Base-by-base conservation (phyloP, 2,797 vertebrate genomes). In the Eulemur albifrons region DNA sequence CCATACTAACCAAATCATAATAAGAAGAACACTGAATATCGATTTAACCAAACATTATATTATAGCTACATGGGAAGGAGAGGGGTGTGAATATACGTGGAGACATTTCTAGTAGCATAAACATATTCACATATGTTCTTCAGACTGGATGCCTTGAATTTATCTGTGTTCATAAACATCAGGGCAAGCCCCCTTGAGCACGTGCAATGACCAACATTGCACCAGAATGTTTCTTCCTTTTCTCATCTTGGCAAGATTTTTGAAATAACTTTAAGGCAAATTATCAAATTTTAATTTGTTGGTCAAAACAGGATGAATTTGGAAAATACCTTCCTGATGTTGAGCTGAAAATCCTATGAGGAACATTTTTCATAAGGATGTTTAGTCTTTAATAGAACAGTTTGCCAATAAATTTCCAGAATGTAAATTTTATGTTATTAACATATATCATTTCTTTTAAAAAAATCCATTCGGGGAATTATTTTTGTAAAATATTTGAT, bases 201-300 rank as follows among this genome's bases (percentile, higher is more conserved):
- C 15, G 18, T 5, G 69, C 1, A 30, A 43, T 38, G 65, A n/a
- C 32, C 67, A 81, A 18, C 13, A 27, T 1, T 45, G 17, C 11
- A 69, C 14, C 45, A 69, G 89, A 87, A 61, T n/a, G 25, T 84
- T 54, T 63, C 72, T 76, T 97, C 50, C 50, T 65, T 88, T 90
- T 79, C 32, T 88, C 79, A 89, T 67, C 75, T 59, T 93, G 57
- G 75, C 40, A 87, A 52, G 9, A 90, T 87, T 91, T 86, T 73
- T n/a, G 80, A 96, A 88, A 69, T 80, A 93, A 92, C 65, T 69
- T 92, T 17, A 67, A 88, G 18, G 59, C 81, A 95, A 90, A 90
- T 70, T 35, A 76, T 54, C 76, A 45, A 23, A 85, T 85, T 92
- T 90, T 59, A 92, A 95, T 25, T 35, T 88, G 52, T 90, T 72